These are phyloP conservation scores for Eretmochelys imbricata DNA, from an alignment of 2,113 vertebrate genomes.

Conservation along the genomic window DNA sequence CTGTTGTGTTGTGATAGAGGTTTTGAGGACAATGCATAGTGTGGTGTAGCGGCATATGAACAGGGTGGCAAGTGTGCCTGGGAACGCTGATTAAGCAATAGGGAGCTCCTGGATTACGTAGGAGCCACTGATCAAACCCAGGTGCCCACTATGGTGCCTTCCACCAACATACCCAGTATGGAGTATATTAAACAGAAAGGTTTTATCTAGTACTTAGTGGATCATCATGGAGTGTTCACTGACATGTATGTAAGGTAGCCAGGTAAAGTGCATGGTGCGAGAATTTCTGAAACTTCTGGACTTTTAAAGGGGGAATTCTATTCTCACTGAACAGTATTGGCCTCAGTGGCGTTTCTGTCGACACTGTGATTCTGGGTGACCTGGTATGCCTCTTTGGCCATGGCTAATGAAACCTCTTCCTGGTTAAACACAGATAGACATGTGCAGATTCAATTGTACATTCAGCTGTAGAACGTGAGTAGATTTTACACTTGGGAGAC, in stretches of 20 bases:
- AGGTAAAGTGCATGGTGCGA: background rate
- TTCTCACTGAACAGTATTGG: accelerated
- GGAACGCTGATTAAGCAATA: background rate
- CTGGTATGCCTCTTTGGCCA: background rate
- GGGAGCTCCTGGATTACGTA: background rate
- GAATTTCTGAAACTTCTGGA: background rate
- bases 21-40: accelerated
- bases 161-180: background rate
- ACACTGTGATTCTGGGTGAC: background rate
- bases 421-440: background rate
- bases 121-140: background rate
- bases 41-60: accelerated
- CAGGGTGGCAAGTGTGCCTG: background rate
- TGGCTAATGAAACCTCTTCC: background rate
- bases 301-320: background rate
- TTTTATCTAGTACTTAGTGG: background rate
- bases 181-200: background rate
- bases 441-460: background rate
- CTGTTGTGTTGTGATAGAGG: background rate
- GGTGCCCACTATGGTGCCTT: background rate
- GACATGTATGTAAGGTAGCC: background rate
- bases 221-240: accelerated
- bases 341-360: background rate
- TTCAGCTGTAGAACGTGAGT: background rate
- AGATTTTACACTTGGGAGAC: background rate